Conservation (phyloP, 2,113 vertebrate genomes). For the Lycaon pictus region DNA sequence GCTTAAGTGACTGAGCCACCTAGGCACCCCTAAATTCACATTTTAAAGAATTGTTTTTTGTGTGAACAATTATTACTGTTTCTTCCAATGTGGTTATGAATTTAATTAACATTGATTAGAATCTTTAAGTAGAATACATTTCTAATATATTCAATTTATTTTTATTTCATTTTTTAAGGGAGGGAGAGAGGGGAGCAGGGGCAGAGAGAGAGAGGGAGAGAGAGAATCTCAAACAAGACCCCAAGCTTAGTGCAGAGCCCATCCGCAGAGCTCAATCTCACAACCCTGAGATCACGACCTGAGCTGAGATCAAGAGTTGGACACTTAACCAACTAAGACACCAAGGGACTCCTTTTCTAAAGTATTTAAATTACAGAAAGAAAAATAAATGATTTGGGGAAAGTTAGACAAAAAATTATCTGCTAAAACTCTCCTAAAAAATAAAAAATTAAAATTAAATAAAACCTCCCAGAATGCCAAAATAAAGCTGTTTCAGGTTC, state of each 20-base stretch:
- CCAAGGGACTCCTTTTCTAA: background rate
- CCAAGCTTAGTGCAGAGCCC: background rate
- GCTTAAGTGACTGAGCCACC: no score
- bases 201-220: background rate
- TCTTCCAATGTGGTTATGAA: background rate
- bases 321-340: background rate
- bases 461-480: background rate
- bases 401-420: constrained; percentile 1
- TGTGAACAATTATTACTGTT: background rate
- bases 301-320: background rate
- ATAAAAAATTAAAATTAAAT: background rate
- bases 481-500: background rate
- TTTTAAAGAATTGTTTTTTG: background rate
- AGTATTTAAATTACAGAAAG: constrained; percentile 49
- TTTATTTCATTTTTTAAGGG: no score
- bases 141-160: no score
- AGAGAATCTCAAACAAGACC: background rate
- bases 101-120: background rate
- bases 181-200: no score
- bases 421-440: background rate
- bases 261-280: background rate
- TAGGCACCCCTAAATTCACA: no score
- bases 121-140: constrained; percentile 5
- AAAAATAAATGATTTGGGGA: constrained; percentile 39
- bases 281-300: background rate